Percentiles rank a stretch among this genome's conserved stretches.
Evolutionary conservation across 2,797 vertebrate species (phyloP).

Genomic region (Cryptoblepharus egeriae): DNA sequence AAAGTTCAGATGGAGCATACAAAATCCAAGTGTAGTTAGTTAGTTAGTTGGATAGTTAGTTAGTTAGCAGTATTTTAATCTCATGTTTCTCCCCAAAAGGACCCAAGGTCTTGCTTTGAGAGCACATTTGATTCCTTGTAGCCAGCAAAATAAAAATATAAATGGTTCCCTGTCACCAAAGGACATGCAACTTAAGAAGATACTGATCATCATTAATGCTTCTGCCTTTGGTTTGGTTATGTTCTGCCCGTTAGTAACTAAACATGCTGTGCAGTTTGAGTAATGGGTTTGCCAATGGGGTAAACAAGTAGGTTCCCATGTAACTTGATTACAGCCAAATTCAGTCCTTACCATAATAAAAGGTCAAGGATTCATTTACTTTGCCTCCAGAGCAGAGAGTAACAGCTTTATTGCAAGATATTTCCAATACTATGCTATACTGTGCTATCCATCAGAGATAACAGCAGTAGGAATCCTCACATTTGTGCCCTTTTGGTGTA

Average conservation of each 20-base stretch:
- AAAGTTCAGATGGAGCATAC: too few species aligned
- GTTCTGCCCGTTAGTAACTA: not conserved
- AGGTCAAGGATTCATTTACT: conserved; percentile 5
- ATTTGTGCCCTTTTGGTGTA: not conserved
- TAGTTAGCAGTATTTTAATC: too few species aligned
- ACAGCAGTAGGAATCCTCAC: not conserved
- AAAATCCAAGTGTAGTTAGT: too few species aligned
- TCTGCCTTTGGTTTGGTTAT: conserved; percentile 23
- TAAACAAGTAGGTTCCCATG: not conserved
- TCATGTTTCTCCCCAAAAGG: too few species aligned
- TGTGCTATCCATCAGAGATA: not conserved
- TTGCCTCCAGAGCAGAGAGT: not conserved
- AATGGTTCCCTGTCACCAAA: too few species aligned
- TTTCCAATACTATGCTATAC: not conserved
- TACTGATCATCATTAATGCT: conserved; percentile 5
- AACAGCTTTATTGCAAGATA: not conserved
- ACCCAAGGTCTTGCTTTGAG: too few species aligned
- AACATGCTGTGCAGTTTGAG: not conserved
- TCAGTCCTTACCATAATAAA: not conserved
- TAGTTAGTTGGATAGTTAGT: too few species aligned
- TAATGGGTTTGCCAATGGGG: not conserved
- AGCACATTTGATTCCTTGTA: too few species aligned
- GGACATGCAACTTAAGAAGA: not conserved
- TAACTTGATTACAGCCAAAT: not conserved
- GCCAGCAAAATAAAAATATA: too few species aligned